Conservation (phyloP, 2,113 vertebrate species). For the Varanus salvator region DNA sequence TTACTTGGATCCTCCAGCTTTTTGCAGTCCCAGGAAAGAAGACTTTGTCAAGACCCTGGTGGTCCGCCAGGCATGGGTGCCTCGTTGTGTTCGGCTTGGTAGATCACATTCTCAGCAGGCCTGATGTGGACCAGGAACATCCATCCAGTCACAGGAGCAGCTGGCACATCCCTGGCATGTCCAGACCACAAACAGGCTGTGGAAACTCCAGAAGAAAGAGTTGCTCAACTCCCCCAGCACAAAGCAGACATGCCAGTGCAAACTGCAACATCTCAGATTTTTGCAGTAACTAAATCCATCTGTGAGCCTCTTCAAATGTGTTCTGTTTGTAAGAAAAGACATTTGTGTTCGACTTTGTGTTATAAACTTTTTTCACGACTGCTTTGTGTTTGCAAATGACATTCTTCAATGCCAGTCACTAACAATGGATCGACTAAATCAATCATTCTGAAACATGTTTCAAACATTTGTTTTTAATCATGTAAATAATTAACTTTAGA, state of each 20-base stretch:
- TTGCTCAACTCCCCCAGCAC: neutral
- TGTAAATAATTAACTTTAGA: neutral
- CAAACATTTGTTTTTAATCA: conserved; percentile 2
- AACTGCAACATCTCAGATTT: neutral
- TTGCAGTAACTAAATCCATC: neutral
- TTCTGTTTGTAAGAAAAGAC: neutral
- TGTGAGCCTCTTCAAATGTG: neutral
- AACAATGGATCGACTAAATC: neutral
- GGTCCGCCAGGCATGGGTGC: too few relatives aligned
- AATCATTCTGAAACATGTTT: neutral
- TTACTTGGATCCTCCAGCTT: too few relatives aligned
- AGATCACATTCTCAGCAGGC: neutral
- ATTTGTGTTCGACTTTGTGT: neutral
- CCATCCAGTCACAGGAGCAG: too few relatives aligned
- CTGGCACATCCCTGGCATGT: neutral
- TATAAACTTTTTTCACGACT: neutral
- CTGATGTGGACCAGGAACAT: neutral
- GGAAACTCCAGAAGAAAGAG: neutral
- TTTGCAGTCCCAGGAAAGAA: neutral
- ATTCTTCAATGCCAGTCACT: neutral
- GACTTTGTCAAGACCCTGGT: neutral
- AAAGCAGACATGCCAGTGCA: neutral
- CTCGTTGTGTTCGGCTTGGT: neutral
- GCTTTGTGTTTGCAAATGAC: neutral
- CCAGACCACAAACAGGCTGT: neutral